These are phyloP conservation scores for Seriola aureovittata DNA, from an alignment of 2,113 vertebrate species.

Conservation along the genomic window DNA sequence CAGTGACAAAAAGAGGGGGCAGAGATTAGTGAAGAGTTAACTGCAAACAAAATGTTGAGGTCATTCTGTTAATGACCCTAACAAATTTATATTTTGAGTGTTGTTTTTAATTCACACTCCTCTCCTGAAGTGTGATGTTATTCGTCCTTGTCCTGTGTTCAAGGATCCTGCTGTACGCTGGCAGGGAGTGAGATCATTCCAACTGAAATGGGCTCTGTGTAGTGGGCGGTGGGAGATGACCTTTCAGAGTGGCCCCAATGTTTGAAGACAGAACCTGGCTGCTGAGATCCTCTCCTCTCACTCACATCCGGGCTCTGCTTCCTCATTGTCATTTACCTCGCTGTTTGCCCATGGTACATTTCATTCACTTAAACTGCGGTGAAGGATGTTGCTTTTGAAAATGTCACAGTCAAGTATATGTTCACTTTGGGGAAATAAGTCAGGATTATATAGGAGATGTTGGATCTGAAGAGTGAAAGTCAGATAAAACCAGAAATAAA, in stretches of 20 bases:
- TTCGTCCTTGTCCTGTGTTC: slow-evolving; percentile 1
- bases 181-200: slow-evolving; percentile 40
- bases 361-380: slow-evolving; percentile 42
- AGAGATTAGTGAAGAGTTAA: neutral
- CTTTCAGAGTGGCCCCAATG: slow-evolving; percentile 49
- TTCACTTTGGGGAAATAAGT: slow-evolving; percentile 10
- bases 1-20: too few species aligned
- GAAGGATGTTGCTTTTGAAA: slow-evolving; percentile 33
- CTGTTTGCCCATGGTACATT: slow-evolving; percentile 36
- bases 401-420: slow-evolving; percentile 48
- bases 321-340: slow-evolving; percentile 12
- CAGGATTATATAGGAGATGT: neutral
- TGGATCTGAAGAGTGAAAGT: slow-evolving; percentile 13
- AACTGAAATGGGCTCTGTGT: slow-evolving; percentile 46
- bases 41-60: neutral
- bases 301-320: slow-evolving; percentile 43
- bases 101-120: slow-evolving; percentile 15
- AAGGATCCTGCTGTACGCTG: slow-evolving; percentile 12
- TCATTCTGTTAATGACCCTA: neutral
- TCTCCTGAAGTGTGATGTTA: slow-evolving; percentile 12
- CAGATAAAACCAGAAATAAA: neutral
- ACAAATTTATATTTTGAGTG: neutral
- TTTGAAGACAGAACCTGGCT: slow-evolving; percentile 42
- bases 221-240: slow-evolving; percentile 46
- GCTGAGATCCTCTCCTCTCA: slow-evolving; percentile 59